phyloP scores from a whole-genome alignment of 2,888 invertebrate species.

The Acronicta alni region DNA sequence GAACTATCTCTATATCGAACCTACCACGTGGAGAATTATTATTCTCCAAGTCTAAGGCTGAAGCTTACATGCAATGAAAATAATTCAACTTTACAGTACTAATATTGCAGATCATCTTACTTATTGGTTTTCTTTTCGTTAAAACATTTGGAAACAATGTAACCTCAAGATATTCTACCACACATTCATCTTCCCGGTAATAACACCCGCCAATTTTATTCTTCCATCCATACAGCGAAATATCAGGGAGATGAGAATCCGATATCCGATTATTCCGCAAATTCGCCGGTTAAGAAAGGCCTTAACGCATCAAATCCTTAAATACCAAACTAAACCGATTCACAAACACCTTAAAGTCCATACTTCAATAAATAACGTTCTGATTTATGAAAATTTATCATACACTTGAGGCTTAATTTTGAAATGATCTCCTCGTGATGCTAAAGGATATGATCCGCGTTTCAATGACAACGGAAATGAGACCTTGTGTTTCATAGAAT shows the following conservation, averaged over 20 bases:
- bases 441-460: slow-evolving; percentile 65
- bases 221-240: slow-evolving; percentile 70
- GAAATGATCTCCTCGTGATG: slow-evolving; percentile 77
- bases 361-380: slow-evolving; percentile 86
- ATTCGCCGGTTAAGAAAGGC: slow-evolving; percentile 70
- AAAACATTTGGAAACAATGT: slow-evolving; percentile 43
- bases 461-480: slow-evolving; percentile 68
- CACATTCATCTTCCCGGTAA: slow-evolving; percentile 68
- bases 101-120: slow-evolving; percentile 32
- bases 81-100: slow-evolving; percentile 34
- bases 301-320: slow-evolving; percentile 74
- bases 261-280: slow-evolving; percentile 79
- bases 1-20: slow-evolving; percentile 64
- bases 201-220: slow-evolving; percentile 70
- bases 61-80: slow-evolving; percentile 42
- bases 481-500: slow-evolving; percentile 71
- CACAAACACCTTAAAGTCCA: slow-evolving; percentile 86
- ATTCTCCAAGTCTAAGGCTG: slow-evolving; percentile 14
- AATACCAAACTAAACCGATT: slow-evolving; percentile 83
- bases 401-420: slow-evolving; percentile 88
- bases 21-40: slow-evolving; percentile 60
- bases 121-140: slow-evolving; percentile 35
- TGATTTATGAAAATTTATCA: slow-evolving; percentile 89
- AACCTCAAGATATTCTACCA: slow-evolving; percentile 41
- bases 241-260: slow-evolving; percentile 72